Evolutionary conservation across 2,113 vertebrate genomes (phyloP), one percentile per base, ranked within the genome.

Genomic region (Etheostoma spectabile): DNA sequence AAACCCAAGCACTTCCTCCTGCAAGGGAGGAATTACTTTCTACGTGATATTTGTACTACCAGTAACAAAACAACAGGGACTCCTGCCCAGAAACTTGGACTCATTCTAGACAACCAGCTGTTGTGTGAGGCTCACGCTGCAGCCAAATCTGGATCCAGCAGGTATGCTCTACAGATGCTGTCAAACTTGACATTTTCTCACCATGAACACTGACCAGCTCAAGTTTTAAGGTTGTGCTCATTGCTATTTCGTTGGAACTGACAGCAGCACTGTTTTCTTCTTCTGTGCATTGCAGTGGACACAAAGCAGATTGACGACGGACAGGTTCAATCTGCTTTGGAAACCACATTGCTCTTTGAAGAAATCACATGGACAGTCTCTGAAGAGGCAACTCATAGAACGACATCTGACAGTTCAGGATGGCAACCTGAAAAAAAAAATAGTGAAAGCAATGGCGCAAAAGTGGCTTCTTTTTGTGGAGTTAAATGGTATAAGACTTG

Each of bases 71-170:
- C 89, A 77, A 63, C 68, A 52, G 77, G 75, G 63, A 57, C 49
- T 56, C 24, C 72, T 65, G 63, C 60, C 56, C 49, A 52, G 62
- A 76, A 79, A 81, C 74, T 22, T 82, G 79, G 27, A 73, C 70
- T 69, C 64, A 80, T 80, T 73, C 64, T 21, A 38, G 72, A 72
- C 64, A 61, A 21, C 67, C 83, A 84, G 78, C 80, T 82, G 85
- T 42, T 64, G 48, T 57, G 74, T n/a, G 65, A 76, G 16, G 51
- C 53, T 69, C 35, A 38, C 2, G n/a, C 86, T 75, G 52, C 56
- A 57, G 73, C 74, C 59, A 33, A 62, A 78, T 76, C 67, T 77
- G 14, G 33, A 56, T 72, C 83, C 60, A 80, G 83, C 69, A 77
- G 77, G 66, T 69, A 30, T 27, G 12, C 79, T 55, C 69, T n/a